These are phyloP conservation scores for Phyto melanocephala DNA, from an alignment of 2,888 invertebrate species.

Conservation along the genomic window DNA sequence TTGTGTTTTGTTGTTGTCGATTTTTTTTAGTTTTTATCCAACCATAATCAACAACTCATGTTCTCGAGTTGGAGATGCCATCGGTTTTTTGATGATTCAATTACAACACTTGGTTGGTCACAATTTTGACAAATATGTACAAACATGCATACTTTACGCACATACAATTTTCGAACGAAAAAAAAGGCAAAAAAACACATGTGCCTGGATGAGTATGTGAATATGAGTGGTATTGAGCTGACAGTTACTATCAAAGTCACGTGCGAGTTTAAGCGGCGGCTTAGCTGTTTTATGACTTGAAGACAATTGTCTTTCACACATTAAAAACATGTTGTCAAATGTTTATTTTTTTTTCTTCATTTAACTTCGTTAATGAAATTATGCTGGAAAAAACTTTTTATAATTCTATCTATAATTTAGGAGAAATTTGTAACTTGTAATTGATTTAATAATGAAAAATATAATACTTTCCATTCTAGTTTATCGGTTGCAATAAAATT, in stretches of 20 bases:
- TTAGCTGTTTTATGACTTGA: neutral
- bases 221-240: neutral
- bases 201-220: neutral
- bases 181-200: neutral
- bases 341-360: neutral
- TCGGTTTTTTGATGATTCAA: slow-evolving; percentile 39
- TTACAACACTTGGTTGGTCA: slow-evolving; percentile 30
- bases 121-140: slow-evolving; percentile 17
- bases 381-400: no score
- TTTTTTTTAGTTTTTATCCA: slow-evolving; percentile 2
- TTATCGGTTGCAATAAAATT: no score
- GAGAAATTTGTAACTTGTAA: no score
- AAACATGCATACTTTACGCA: neutral
- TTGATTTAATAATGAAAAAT: no score
- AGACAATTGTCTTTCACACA: slow-evolving; percentile 18
- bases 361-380: no score
- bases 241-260: slow-evolving; percentile 24
- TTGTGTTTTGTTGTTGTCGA: slow-evolving; percentile 11
- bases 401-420: no score
- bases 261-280: slow-evolving; percentile 24
- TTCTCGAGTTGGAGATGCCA: slow-evolving; percentile 4
- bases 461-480: no score
- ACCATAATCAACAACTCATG: slow-evolving; percentile 6
- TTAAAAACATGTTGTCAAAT: neutral
- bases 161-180: neutral